Conservation (phyloP, 1,140 invertebrate genomes). For the Panulirus ornatus region DNA sequence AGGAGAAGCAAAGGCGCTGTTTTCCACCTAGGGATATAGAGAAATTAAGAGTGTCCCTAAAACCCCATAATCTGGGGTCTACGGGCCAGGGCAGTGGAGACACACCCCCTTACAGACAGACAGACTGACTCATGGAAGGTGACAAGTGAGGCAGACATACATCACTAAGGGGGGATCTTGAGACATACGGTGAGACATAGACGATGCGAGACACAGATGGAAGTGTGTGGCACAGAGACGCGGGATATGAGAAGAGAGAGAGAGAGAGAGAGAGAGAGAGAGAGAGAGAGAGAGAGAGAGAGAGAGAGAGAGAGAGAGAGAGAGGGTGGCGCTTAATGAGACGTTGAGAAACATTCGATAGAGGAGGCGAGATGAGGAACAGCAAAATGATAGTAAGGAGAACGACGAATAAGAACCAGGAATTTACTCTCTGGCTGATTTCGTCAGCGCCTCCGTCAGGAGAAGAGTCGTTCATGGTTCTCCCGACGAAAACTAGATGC, state of each 20-base stretch:
- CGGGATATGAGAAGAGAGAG: not conserved
- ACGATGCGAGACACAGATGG: not conserved
- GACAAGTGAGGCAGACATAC: not conserved
- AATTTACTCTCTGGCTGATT: no score
- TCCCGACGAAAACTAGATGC: no score
- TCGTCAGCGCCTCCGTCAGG: no score
- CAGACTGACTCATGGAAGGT: not conserved
- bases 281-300: not conserved
- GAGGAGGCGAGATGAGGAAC: not conserved
- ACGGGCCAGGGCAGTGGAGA: not conserved
- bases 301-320: not conserved
- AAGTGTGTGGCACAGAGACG: not conserved
- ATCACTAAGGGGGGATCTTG: not conserved
- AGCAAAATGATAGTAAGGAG: not conserved
- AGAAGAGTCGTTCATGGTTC: no score
- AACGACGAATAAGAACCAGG: no score
- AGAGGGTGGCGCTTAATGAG: no score
- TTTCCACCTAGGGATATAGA: not conserved
- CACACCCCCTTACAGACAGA: not conserved
- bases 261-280: not conserved
- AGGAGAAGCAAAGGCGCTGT: not conserved
- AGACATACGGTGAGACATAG: not conserved
- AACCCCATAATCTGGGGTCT: no score
- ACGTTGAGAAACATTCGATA: not conserved
- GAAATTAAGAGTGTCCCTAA: constrained; percentile 5